These are phyloP conservation scores for Leptodactylus fallax DNA, from an alignment of 2,797 vertebrate genomes.

Conservation along the genomic window DNA sequence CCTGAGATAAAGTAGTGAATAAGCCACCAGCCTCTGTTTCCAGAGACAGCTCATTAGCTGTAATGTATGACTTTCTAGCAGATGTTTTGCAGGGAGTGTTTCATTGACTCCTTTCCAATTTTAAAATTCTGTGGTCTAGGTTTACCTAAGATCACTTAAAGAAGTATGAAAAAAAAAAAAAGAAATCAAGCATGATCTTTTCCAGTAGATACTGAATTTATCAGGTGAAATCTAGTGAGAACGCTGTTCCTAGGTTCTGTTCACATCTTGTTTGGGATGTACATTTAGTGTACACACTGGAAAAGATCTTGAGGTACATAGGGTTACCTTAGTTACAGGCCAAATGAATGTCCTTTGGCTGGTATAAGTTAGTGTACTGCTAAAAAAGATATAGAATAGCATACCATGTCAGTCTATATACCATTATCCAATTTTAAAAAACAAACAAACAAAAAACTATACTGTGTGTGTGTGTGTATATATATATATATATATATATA, in stretches of 20 bases:
- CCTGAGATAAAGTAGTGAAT: not conserved
- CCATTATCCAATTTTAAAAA: no score
- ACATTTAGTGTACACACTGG: no score
- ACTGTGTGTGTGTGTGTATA: no score
- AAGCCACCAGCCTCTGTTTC: not conserved
- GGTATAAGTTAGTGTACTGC: no score
- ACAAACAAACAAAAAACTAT: no score
- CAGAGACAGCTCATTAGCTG: conserved; percentile 31
- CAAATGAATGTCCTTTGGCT: no score
- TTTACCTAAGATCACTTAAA: not conserved
- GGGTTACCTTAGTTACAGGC: no score
- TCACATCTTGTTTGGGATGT: no score
- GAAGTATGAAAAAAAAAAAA: not conserved
- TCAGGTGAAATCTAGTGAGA: not conserved
- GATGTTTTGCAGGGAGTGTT: conserved; percentile 54
- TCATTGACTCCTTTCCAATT: conserved; percentile 50
- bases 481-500: no score
- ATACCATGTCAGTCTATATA: no score
- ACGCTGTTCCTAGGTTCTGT: not conserved
- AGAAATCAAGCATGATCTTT: not conserved
- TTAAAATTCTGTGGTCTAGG: conserved; percentile 22
- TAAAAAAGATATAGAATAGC: no score
- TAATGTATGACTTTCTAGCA: conserved; percentile 16
- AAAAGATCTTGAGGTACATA: no score
- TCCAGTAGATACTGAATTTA: not conserved